A percentile compares a stretch with the other conserved stretches of the same genome.
These are phyloP conservation scores for Achatina immaculata DNA, from an alignment of 1,140 invertebrate species.

Conservation along the genomic window DNA sequence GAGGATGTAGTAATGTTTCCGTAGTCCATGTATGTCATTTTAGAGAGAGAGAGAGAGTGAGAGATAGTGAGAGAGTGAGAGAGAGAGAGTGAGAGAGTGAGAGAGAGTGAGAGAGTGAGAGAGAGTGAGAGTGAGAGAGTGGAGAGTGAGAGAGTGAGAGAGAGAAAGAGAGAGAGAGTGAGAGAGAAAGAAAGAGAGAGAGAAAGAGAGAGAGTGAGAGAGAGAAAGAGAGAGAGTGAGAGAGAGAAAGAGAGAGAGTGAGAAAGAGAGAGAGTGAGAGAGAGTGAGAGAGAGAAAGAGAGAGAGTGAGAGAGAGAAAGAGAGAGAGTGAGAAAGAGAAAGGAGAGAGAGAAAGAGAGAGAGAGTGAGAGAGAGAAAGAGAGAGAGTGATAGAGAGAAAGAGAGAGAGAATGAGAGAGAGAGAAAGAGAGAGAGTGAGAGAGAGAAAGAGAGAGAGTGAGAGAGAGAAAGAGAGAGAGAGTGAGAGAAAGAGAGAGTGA, in stretches of 20 bases:
- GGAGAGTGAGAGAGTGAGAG: not conserved
- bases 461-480: not conserved
- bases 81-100: too few relatives aligned
- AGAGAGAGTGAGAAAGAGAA: not conserved
- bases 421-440: not conserved
- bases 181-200: not conserved
- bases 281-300: not conserved
- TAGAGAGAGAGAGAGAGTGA: not conserved
- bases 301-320: not conserved
- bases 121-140: not conserved
- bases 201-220: too few relatives aligned
- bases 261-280: not conserved
- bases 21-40: too few relatives aligned
- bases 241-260: too few relatives aligned
- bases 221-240: not conserved
- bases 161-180: not conserved
- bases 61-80: too few relatives aligned
- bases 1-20: too few relatives aligned
- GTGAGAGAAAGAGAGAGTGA: not conserved
- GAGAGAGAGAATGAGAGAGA: not conserved
- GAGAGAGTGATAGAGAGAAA: not conserved
- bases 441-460: not conserved
- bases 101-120: not conserved
- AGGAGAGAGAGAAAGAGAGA: not conserved
- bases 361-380: not conserved